Conservation (phyloP, 2,113 vertebrate genomes). For the Stomatorhinus ivindoensis region DNA sequence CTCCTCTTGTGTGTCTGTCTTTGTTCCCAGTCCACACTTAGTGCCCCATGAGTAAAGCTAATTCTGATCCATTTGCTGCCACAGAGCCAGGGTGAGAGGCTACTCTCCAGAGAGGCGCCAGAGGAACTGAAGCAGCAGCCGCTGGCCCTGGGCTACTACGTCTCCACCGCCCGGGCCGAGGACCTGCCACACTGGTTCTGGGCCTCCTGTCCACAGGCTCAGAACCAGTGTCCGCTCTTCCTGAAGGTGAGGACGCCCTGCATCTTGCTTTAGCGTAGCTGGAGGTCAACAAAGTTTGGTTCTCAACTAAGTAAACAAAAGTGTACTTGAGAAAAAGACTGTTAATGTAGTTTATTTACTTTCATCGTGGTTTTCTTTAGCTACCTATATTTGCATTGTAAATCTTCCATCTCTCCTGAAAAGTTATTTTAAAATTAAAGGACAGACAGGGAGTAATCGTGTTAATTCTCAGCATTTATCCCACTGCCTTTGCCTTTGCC, state of each 20-base stretch:
- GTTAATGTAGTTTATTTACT: not conserved
- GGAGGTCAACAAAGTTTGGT: not conserved
- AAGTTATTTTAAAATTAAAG: not conserved
- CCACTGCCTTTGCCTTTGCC: not conserved
- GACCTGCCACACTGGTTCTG: constrained; percentile 97
- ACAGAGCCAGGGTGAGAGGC: constrained; percentile 86
- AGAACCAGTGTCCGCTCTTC: constrained; percentile 94
- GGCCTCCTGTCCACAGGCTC: constrained; percentile 92
- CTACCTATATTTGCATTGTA: not conserved
- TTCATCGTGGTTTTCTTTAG: not conserved
- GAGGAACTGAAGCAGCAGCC: constrained; percentile 97
- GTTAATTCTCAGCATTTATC: not conserved
- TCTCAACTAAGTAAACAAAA: not conserved
- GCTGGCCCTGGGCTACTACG: constrained; percentile 89
- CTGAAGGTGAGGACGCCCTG: constrained; percentile 71
- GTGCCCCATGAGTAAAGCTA: not conserved
- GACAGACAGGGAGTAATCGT: not conserved
- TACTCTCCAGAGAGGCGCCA: constrained; percentile 85
- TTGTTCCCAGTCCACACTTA: not conserved
- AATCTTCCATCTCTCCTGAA: not conserved
- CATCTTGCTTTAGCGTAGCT: not conserved
- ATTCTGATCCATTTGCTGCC: not conserved
- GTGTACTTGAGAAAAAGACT: not conserved
- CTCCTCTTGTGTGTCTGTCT: not conserved
- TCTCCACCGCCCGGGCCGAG: constrained; percentile 91